These are phyloP conservation scores for Asteroscopus sphinx DNA, from an alignment of 2,888 invertebrate genomes.

Conservation along the genomic window DNA sequence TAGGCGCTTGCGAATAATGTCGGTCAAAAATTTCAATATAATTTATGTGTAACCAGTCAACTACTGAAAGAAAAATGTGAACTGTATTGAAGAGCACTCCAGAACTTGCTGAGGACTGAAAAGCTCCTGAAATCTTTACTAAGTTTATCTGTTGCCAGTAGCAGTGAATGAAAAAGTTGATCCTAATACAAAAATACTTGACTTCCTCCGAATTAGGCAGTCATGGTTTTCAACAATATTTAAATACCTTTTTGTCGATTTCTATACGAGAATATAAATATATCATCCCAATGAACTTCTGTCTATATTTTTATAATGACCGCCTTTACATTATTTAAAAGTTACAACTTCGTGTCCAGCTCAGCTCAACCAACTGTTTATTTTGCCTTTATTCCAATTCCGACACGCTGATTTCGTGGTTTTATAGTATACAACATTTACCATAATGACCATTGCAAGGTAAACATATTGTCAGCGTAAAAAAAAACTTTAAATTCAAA, in stretches of 20 bases:
- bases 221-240: too few relatives aligned
- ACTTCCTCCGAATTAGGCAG: too few relatives aligned
- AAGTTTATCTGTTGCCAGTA: too few relatives aligned
- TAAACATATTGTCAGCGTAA: conserved; percentile 66
- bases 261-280: conserved; percentile 15
- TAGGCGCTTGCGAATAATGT: too few relatives aligned
- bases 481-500: conserved; percentile 65
- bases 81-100: too few relatives aligned
- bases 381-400: conserved; percentile 88
- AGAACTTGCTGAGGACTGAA: too few relatives aligned
- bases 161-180: too few relatives aligned
- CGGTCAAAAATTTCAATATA: too few relatives aligned
- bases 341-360: conserved; percentile 72
- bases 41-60: too few relatives aligned
- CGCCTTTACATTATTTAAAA: conserved; percentile 66
- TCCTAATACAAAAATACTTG: too few relatives aligned
- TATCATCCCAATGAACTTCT: conserved; percentile 9
- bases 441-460: conserved; percentile 88
- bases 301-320: conserved; percentile 79
- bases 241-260: neutral
- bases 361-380: conserved; percentile 84
- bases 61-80: too few relatives aligned
- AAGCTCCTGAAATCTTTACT: too few relatives aligned
- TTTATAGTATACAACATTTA: conserved; percentile 86
- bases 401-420: conserved; percentile 89